Evolutionary conservation across 2,888 invertebrate genomes (phyloP).

Genomic region (Thalpophila matura): DNA sequence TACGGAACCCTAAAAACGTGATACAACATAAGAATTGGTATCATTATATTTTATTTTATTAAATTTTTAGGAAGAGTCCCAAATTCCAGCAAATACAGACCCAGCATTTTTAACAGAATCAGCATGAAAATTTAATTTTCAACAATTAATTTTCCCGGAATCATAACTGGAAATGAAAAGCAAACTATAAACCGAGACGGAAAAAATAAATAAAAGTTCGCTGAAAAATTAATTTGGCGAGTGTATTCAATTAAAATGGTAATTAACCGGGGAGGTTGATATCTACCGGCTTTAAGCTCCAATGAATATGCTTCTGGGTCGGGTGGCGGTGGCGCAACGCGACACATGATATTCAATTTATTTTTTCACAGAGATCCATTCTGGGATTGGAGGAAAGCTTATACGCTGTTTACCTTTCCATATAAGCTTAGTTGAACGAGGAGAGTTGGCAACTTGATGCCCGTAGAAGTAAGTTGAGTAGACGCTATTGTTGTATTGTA

Average conservation of each 20-base stretch:
- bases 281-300: conserved; percentile 62
- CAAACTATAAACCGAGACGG: conserved; percentile 50
- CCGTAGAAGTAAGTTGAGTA: conserved; percentile 21
- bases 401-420: conserved; percentile 39
- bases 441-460: conserved; percentile 41
- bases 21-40: too few relatives aligned
- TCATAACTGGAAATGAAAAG: conserved; percentile 59
- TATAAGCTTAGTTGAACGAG: conserved; percentile 44
- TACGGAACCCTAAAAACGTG: too few relatives aligned
- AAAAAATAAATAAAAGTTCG: conserved; percentile 39
- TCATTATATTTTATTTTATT: too few relatives aligned
- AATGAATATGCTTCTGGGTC: conserved; percentile 58
- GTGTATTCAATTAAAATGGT: conserved; percentile 79
- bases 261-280: conserved; percentile 69
- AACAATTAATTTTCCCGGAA: conserved; percentile 29
- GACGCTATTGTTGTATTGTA: conserved; percentile 27
- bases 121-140: conserved; percentile 34
- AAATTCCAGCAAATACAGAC: neutral
- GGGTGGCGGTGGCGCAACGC: conserved; percentile 26
- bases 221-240: conserved; percentile 64
- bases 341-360: conserved; percentile 70
- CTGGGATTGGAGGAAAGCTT: neutral
- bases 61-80: neutral
- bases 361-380: conserved; percentile 59
- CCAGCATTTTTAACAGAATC: conserved; percentile 7